phyloP scores from a whole-genome alignment of 2,797 vertebrate genomes.

The Rhabdophis nuchalis region DNA sequence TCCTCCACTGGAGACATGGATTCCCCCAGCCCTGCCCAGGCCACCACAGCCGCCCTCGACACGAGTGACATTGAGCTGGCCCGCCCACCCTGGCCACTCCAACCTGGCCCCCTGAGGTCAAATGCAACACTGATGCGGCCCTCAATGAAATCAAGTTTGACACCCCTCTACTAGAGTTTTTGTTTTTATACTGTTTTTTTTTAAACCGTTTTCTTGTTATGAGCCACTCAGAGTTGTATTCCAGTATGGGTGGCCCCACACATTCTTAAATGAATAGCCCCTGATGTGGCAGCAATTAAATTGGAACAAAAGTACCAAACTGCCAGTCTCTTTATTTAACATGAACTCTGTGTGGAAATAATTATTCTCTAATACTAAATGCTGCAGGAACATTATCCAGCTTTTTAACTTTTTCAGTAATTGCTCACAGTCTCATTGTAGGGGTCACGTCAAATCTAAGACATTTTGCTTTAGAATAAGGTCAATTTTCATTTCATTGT shows the following conservation, averaged over 20 bases:
- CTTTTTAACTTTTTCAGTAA: slow-evolving; percentile 48
- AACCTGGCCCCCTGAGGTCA: too few species aligned
- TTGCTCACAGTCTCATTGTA: slow-evolving; percentile 45
- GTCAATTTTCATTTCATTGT: slow-evolving; percentile 59
- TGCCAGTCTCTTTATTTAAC: slow-evolving; percentile 33
- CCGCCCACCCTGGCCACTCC: too few species aligned
- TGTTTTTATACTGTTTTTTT: background rate
- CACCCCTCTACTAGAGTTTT: background rate
- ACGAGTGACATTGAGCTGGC: too few species aligned
- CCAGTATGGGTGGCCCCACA: background rate
- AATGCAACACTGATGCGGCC: too few species aligned
- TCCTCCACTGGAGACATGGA: too few species aligned
- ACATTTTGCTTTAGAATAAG: slow-evolving; percentile 54
- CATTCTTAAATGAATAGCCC: background rate
- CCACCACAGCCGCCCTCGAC: too few species aligned
- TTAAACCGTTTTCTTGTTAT: background rate
- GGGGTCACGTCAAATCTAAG: slow-evolving; percentile 55
- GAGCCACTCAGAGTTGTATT: background rate
- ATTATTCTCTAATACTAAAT: slow-evolving; percentile 42
- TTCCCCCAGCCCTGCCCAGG: too few species aligned
- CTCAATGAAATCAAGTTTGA: too few species aligned
- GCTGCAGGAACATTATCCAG: slow-evolving; percentile 37
- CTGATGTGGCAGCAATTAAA: background rate
- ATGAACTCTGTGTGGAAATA: background rate
- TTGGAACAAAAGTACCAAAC: slow-evolving; percentile 36